These are phyloP conservation scores for Scaptomyza flava DNA, from an alignment of 2,888 invertebrate species.

Conservation along the genomic window DNA sequence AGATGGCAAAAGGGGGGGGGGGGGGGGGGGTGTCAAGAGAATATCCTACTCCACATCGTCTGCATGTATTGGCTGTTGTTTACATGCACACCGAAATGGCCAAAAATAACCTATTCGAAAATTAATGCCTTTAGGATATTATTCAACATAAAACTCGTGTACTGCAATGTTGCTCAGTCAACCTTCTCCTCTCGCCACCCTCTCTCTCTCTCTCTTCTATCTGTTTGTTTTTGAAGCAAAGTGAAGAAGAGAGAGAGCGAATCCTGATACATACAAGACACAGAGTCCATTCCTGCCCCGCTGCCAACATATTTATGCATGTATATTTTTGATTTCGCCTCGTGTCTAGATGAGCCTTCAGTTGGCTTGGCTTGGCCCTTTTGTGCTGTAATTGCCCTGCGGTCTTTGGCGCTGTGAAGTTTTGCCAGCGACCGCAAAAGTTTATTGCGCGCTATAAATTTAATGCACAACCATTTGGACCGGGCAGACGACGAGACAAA, in stretches of 20 bases:
- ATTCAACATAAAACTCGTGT: conserved; percentile 80
- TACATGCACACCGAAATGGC: conserved; percentile 73
- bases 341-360: neutral
- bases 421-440: conserved; percentile 70
- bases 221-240: conserved; percentile 21
- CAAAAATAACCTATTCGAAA: conserved; percentile 81
- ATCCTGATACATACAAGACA: conserved; percentile 41
- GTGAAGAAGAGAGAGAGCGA: conserved; percentile 12
- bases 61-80: conserved; percentile 60
- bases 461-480: conserved; percentile 75
- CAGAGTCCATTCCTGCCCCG: conserved; percentile 5
- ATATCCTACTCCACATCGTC: neutral
- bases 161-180: conserved; percentile 35
- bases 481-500: conserved; percentile 26
- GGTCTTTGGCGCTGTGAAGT: conserved; percentile 70
- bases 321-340: conserved; percentile 53
- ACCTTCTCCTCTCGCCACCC: neutral
- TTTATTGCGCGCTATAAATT: conserved; percentile 77
- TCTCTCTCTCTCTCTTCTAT: neutral
- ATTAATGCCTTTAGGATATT: conserved; percentile 81
- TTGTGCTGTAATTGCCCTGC: conserved; percentile 70
- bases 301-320: conserved; percentile 59
- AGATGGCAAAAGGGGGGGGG: conserved; percentile 43
- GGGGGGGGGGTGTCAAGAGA: too few relatives aligned
- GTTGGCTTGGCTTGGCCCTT: neutral